Conservation (phyloP, 2,113 vertebrate species). For the Nyctibius bracteatus region DNA sequence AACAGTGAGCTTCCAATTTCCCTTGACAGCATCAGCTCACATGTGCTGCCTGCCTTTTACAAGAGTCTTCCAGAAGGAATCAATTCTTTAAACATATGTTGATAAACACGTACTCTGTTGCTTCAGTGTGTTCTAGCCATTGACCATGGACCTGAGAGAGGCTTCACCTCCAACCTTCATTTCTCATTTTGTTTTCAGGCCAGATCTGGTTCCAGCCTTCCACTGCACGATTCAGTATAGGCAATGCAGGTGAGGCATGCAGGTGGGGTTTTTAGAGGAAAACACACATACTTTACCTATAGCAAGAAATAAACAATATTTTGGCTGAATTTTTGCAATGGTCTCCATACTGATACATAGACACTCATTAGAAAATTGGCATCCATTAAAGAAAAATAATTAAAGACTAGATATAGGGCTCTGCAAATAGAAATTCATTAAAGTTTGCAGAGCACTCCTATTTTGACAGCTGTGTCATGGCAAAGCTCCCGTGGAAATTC, state of each 20-base stretch:
- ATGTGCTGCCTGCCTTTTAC: background rate
- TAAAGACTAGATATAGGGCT: background rate
- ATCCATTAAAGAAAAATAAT: background rate
- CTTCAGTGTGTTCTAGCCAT: background rate
- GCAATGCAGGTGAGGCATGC: background rate
- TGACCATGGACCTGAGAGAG: background rate
- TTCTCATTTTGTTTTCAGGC: background rate
- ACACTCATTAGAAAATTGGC: background rate
- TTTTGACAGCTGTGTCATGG: background rate
- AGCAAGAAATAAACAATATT: background rate
- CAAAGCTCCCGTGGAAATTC: background rate
- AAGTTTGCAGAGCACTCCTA: background rate
- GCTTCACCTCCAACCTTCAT: background rate
- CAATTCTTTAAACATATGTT: background rate
- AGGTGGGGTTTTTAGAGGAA: background rate
- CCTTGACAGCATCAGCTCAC: slow-evolving; percentile 35
- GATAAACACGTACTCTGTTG: background rate
- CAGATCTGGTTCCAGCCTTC: background rate
- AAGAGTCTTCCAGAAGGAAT: slow-evolving; percentile 13
- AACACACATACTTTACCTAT: rapidly evolving
- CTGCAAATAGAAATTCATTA: background rate
- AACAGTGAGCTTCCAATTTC: slow-evolving; percentile 58
- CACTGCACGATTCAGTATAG: background rate
- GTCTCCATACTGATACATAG: background rate
- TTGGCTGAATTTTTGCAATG: background rate